phyloP scores from a whole-genome alignment of 2,888 invertebrate genomes.

The Parelbella ahira region DNA sequence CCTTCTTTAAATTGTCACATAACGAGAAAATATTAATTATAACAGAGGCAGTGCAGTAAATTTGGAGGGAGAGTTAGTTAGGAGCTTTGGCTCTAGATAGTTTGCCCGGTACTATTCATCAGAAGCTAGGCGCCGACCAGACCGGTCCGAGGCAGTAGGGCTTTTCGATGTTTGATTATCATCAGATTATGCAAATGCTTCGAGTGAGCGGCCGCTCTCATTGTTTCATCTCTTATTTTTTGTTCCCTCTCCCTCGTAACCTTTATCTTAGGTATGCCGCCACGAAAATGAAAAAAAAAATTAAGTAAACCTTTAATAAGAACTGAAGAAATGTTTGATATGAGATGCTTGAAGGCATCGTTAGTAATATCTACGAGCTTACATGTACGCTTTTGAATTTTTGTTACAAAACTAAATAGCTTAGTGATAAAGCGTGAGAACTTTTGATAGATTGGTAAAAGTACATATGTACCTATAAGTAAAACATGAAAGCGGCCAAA shows the following conservation, averaged over 20 bases:
- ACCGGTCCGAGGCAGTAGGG: constrained; percentile 44
- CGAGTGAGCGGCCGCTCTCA: constrained; percentile 73
- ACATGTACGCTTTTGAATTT: too few species aligned
- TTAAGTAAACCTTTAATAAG: constrained; percentile 65
- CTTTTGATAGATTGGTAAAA: too few species aligned
- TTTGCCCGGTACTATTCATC: constrained; percentile 14
- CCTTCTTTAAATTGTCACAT: too few species aligned
- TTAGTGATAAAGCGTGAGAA: too few species aligned
- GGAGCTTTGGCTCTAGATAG: constrained; percentile 12
- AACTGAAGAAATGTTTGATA: constrained; percentile 73
- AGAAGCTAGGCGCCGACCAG: constrained; percentile 26
- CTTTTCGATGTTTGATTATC: constrained; percentile 74
- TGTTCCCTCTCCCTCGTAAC: constrained; percentile 59
- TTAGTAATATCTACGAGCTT: background rate
- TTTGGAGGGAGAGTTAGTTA: too few species aligned
- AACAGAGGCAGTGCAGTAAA: too few species aligned
- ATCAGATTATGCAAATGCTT: constrained; percentile 79
- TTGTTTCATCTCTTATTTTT: constrained; percentile 70
- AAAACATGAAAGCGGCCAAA: too few species aligned
- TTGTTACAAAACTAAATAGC: too few species aligned
- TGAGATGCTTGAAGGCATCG: constrained; percentile 45
- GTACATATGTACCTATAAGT: too few species aligned
- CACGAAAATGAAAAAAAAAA: constrained; percentile 63
- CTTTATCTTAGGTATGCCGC: constrained; percentile 75
- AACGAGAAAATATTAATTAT: too few species aligned